Conservation (phyloP, 2,888 invertebrate species). For the Zaprionus bogoriensis region DNA sequence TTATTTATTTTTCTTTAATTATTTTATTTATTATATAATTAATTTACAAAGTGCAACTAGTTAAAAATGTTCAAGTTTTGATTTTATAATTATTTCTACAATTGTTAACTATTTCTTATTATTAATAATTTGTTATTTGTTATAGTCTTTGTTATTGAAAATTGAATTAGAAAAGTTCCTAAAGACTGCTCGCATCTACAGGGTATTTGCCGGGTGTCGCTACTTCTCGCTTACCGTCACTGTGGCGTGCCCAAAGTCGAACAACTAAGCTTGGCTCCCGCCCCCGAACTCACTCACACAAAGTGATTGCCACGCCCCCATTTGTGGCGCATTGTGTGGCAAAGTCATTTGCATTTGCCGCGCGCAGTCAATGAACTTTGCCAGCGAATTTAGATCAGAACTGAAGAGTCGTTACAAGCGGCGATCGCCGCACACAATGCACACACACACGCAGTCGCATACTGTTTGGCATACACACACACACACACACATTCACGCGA, state of each 20-base stretch:
- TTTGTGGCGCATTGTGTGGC: conserved; percentile 17
- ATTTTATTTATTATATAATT: too few relatives aligned
- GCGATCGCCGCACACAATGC: conserved; percentile 3
- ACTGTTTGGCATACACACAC: background rate
- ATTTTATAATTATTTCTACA: too few relatives aligned
- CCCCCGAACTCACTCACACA: conserved; percentile 10
- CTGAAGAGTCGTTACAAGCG: conserved; percentile 13
- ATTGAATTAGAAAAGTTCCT: background rate
- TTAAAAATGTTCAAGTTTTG: too few relatives aligned
- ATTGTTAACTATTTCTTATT: too few relatives aligned
- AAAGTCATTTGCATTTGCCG: too few relatives aligned
- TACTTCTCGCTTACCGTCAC: background rate
- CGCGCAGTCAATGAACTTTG: conserved; percentile 49
- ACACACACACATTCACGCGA: conserved; percentile 3
- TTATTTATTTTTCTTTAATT: too few relatives aligned
- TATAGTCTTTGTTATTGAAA: too few relatives aligned
- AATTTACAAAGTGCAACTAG: too few relatives aligned
- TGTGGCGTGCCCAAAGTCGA: conserved; percentile 18
- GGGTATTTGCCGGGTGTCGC: background rate
- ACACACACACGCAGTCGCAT: too few relatives aligned
- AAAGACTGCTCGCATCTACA: background rate
- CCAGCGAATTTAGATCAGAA: conserved; percentile 34
- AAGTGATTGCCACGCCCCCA: conserved; percentile 11
- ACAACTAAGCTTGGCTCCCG: conserved; percentile 8
- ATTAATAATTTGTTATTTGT: too few relatives aligned